Evolutionary conservation across 2,113 vertebrate genomes (phyloP), one percentile per base, ranked within the genome.

Genomic region (Copsychus sechellarum): DNA sequence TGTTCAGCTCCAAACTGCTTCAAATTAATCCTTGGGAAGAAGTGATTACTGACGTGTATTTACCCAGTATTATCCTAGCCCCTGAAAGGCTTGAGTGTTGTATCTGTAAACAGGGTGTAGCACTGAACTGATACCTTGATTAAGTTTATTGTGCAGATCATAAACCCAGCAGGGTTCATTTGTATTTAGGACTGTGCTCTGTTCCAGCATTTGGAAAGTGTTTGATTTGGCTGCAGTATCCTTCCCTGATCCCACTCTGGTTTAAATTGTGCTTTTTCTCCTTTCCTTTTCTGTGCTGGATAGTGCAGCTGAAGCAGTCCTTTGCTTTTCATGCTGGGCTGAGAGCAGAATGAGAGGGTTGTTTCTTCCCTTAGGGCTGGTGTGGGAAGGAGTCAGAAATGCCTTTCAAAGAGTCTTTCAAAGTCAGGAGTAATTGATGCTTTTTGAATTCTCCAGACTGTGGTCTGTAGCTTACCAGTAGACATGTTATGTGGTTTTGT

Each of bases 191-290:
- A 60, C 26, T 60, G 43, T 50, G 29, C 88, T 95, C 82, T 93
- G 61, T 88, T 96, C 76, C 88, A 90, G 69, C 57, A 65, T 81
- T 93, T 90, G 73, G 24, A 45, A 95, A 93, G 31, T 95, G 92
- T 96, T 97, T 96, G 82, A 78, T 95, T 96, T 97, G 93, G 95
- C 95, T 65, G 33, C 65, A 57, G 71, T 70, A 76, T 83, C 42
- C 36, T n/a, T 81, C 69, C 17, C 23, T 1, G 48, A 80, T 95
- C 71, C 80, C 85, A 92, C 77, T n/a, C 61, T 88, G 18, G 18
- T 92, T 86, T 85, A 92, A 71, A 88, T 57, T 90, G 47, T 92
- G 76, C 56, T 92, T 88, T 96, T 94, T 60, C n/a, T 83, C 51
- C 69, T 74, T 89, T 91, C 20, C 40, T 83, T 83, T 91, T 70